Conservation (phyloP, 2,113 vertebrate genomes). For the Prionailurus viverrinus region DNA sequence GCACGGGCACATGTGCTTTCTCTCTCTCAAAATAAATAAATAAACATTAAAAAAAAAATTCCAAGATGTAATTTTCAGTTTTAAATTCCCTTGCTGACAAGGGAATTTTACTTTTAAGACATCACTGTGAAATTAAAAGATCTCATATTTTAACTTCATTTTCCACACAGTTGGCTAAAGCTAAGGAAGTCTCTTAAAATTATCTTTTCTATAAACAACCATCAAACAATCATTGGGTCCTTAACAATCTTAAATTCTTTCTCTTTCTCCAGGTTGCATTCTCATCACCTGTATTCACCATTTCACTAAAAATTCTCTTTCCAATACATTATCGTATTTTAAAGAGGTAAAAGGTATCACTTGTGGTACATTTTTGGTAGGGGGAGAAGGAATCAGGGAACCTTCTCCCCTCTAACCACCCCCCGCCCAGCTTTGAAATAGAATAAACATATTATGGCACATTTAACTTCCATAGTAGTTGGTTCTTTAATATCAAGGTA, state of each 20-base stretch:
- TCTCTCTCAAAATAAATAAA: no score
- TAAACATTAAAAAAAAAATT: background rate
- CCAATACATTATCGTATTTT: background rate
- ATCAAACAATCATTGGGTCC: background rate
- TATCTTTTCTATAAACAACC: background rate
- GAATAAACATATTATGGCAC: background rate
- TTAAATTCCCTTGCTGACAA: background rate
- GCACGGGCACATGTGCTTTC: no score
- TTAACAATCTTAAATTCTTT: conserved; percentile 14
- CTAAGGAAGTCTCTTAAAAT: conserved; percentile 35
- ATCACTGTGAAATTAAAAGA: conserved; percentile 33
- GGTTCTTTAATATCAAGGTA: conserved; percentile 11
- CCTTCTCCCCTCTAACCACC: background rate
- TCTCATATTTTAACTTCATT: conserved; percentile 26
- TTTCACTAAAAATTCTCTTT: conserved; percentile 30
- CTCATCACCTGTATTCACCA: background rate
- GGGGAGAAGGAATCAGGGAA: background rate
- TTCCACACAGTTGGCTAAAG: conserved; percentile 10
- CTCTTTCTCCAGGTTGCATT: background rate
- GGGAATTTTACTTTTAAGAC: conserved; percentile 43
- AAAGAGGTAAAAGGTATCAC: conserved; percentile 15
- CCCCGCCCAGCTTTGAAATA: background rate
- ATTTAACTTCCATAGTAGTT: conserved; percentile 19
- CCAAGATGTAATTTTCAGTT: conserved; percentile 13
- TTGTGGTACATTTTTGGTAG: background rate